Percentiles rank a stretch among this genome's conserved stretches.
Conservation (phyloP, 2,113 vertebrate genomes). For the Paracyprichromis sp. region DNA sequence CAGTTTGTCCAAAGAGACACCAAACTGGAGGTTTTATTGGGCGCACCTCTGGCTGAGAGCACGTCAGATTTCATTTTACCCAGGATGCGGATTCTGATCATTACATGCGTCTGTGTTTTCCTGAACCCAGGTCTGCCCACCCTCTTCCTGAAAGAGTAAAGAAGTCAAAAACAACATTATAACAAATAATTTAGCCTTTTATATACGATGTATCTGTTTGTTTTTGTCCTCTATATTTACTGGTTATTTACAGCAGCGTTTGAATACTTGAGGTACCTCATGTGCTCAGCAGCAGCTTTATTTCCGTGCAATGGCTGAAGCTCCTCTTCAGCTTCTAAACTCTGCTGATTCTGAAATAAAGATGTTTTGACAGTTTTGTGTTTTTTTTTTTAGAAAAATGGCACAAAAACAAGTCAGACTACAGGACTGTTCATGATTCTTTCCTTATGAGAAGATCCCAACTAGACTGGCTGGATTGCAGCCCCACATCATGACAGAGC, state of each 20-base stretch:
- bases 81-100: constrained; percentile 1
- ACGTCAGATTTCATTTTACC: background rate
- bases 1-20: background rate
- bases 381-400: background rate
- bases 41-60: background rate
- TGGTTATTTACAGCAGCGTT: background rate
- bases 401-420: background rate
- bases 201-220: background rate
- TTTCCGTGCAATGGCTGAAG: background rate
- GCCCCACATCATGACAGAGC: background rate
- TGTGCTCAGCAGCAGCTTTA: background rate
- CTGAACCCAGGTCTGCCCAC: background rate
- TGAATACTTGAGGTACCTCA: background rate
- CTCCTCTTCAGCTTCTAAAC: background rate
- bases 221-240: background rate
- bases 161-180: background rate
- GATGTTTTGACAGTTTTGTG: accelerated
- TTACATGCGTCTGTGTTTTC: background rate
- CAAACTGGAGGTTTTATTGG: background rate
- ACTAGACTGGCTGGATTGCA: background rate
- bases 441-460: background rate
- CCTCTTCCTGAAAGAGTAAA: background rate
- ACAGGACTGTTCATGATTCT: background rate
- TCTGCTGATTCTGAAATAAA: background rate
- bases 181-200: background rate